phyloP scores from a whole-genome alignment of 2,113 vertebrate species.

The Oncorhynchus masou region DNA sequence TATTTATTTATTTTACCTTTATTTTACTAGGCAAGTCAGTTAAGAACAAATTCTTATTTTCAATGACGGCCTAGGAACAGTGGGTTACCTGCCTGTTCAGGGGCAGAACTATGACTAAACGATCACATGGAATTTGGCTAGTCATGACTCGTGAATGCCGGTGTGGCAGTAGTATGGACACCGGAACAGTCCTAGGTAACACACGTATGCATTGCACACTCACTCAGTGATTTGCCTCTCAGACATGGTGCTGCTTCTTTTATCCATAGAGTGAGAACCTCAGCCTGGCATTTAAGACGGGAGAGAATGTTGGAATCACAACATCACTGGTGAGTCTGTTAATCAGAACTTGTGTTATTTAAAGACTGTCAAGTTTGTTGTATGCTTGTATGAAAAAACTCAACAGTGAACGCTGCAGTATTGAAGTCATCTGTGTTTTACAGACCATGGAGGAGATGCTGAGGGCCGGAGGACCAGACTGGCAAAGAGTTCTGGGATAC shows the following conservation, averaged over 20 bases:
- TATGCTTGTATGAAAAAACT: not conserved
- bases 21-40: too few relatives aligned
- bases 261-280: constrained; percentile 71
- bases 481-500: constrained; percentile 79
- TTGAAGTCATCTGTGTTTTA: constrained; percentile 2
- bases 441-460: constrained; percentile 79
- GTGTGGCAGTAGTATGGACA: too few relatives aligned
- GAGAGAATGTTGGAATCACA: constrained; percentile 67
- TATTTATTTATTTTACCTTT: too few relatives aligned
- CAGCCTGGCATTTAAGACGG: constrained; percentile 73
- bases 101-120: too few relatives aligned
- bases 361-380: not conserved
- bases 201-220: not conserved
- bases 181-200: not conserved
- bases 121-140: too few relatives aligned
- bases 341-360: not conserved
- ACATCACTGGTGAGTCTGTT: constrained; percentile 62
- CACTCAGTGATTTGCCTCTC: not conserved
- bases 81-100: too few relatives aligned
- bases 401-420: not conserved
- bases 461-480: constrained; percentile 74
- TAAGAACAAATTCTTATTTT: too few relatives aligned
- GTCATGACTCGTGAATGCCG: too few relatives aligned
- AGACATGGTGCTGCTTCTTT: constrained; percentile 15
- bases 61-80: too few relatives aligned